Evolutionary conservation across 2,888 invertebrate species (phyloP).

Genomic region (Acronicta psi): DNA sequence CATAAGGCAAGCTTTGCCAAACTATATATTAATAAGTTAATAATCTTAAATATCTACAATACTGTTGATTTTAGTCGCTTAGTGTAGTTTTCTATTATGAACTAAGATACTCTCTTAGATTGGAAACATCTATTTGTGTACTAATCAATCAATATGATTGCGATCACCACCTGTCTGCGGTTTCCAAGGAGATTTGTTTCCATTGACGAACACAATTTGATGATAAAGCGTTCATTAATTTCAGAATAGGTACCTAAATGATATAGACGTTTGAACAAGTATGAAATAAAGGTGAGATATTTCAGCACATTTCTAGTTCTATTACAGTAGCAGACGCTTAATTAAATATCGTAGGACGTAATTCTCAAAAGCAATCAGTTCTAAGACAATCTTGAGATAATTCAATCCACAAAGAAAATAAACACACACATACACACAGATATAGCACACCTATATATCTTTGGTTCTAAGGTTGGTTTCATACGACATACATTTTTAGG

Average conservation of each 20-base stretch:
- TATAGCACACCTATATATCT: not conserved
- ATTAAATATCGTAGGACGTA: slow-evolving; percentile 17
- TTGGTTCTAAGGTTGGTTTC: not conserved
- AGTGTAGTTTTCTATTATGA: too few relatives aligned
- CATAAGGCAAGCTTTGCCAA: too few relatives aligned
- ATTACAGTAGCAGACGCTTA: slow-evolving; percentile 17
- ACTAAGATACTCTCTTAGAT: not conserved
- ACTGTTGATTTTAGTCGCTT: too few relatives aligned
- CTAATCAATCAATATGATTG: not conserved
- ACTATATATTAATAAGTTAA: too few relatives aligned
- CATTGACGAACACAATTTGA: not conserved
- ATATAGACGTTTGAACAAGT: not conserved
- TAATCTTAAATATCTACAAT: too few relatives aligned
- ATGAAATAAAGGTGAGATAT: slow-evolving; percentile 14
- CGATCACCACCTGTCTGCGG: not conserved
- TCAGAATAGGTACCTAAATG: not conserved
- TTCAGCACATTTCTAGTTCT: slow-evolving; percentile 7
- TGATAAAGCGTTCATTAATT: not conserved
- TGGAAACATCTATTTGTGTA: not conserved
- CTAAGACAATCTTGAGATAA: slow-evolving; percentile 27
- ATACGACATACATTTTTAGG: slow-evolving; percentile 2
- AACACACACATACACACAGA: slow-evolving; percentile 8
- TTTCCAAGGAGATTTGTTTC: not conserved
- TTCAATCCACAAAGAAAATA: slow-evolving; percentile 46
- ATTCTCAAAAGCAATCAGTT: slow-evolving; percentile 32